Percentiles rank a stretch among this genome's conserved stretches.
phyloP scores from a whole-genome alignment of 2,113 vertebrate genomes.

The Rhadina sibilatrix region DNA sequence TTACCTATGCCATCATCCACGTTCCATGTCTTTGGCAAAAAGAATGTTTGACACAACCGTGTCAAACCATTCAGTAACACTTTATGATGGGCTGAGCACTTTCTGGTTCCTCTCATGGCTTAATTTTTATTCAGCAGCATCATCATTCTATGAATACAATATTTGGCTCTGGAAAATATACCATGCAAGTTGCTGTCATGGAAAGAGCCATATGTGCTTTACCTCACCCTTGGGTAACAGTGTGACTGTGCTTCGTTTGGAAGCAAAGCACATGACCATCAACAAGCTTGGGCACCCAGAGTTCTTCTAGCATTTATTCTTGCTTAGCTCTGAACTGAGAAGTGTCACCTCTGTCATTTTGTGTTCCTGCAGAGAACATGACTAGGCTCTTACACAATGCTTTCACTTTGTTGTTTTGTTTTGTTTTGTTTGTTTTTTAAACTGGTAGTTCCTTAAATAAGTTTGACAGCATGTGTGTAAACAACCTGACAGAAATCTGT shows the following conservation, averaged over 20 bases:
- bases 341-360: not conserved
- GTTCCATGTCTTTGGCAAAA: not conserved
- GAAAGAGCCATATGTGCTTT: not conserved
- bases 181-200: not conserved
- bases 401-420: not conserved
- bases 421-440: not conserved
- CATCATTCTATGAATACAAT: not conserved
- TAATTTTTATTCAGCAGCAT: not conserved
- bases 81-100: not conserved
- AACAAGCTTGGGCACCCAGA: not conserved
- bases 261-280: not conserved
- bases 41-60: not conserved
- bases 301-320: not conserved
- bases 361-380: not conserved
- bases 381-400: not conserved
- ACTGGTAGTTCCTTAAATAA: not conserved
- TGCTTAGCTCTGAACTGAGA: not conserved
- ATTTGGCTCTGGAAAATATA: not conserved
- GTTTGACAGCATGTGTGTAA: not conserved
- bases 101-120: not conserved
- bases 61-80: not conserved
- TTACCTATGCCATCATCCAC: not conserved
- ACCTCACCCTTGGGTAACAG: accelerated
- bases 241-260: accelerated
- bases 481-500: not conserved